Conservation (phyloP, 2,888 invertebrate genomes). For the Boloria selene region DNA sequence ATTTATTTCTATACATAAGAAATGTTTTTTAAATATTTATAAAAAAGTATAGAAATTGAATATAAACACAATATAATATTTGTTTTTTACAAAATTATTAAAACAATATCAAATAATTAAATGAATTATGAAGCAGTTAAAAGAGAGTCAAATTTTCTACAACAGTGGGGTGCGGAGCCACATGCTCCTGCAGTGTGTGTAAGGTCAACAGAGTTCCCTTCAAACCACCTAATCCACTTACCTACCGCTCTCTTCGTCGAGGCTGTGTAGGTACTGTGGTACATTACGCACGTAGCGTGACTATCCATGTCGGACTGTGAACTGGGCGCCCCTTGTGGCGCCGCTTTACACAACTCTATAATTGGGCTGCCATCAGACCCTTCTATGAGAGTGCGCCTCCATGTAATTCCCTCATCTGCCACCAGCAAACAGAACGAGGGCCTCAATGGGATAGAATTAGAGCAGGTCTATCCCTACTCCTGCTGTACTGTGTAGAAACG, state of each 20-base stretch:
- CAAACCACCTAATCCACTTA: not conserved
- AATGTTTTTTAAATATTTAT: too few species aligned
- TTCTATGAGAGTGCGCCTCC: too few species aligned
- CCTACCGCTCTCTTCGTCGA: not conserved
- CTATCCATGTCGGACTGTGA: too few species aligned
- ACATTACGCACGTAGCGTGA: not conserved
- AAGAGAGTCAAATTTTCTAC: constrained; percentile 63
- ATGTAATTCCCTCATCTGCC: not conserved
- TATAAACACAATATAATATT: too few species aligned
- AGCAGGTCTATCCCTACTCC: constrained; percentile 54
- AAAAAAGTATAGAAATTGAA: too few species aligned
- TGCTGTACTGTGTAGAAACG: constrained; percentile 65
- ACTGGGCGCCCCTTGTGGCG: too few species aligned
- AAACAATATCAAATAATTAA: not conserved
- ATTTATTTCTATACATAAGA: not conserved
- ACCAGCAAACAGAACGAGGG: not conserved
- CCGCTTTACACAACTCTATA: too few species aligned
- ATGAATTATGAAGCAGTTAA: constrained; percentile 38
- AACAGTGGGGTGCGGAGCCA: constrained; percentile 47
- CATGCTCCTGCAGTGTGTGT: constrained; percentile 2
- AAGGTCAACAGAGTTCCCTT: not conserved
- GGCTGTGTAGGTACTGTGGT: not conserved
- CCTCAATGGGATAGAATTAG: constrained; percentile 43
- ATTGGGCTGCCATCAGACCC: too few species aligned
- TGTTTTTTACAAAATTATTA: too few species aligned